A percentile compares a stretch with the other conserved stretches of the same genome.
These are phyloP conservation scores for Ageneiosus marmoratus DNA, from an alignment of 2,113 vertebrate genomes.

Conservation along the genomic window DNA sequence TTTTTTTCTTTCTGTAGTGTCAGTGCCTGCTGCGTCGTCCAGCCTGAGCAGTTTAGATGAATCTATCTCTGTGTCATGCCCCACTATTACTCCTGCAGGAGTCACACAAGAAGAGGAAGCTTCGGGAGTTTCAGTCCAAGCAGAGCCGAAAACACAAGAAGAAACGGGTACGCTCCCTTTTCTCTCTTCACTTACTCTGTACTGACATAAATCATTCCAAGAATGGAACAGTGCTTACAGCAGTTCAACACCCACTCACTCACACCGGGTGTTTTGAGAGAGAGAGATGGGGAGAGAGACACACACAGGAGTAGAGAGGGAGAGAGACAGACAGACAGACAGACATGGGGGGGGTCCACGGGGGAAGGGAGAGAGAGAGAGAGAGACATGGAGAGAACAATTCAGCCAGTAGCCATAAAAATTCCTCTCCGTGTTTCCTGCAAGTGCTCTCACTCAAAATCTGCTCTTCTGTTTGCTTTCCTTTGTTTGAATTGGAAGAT, in stretches of 20 bases:
- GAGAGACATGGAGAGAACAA: neutral
- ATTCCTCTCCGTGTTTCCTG: neutral
- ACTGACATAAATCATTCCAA: neutral
- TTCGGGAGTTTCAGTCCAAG: conserved; percentile 71
- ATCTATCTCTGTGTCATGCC: conserved; percentile 72
- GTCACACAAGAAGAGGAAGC: conserved; percentile 75
- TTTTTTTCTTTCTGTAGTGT: neutral
- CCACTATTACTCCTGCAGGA: conserved; percentile 59
- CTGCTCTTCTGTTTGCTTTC: conserved; percentile 12
- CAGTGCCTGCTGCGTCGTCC: conserved; percentile 62
- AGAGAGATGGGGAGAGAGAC: neutral
- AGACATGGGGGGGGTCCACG: too few species aligned
- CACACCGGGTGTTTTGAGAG: neutral
- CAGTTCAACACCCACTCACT: neutral
- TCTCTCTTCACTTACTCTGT: neutral
- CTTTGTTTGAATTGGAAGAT: conserved; percentile 31
- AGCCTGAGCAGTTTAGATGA: conserved; percentile 78
- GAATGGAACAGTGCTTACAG: conserved; percentile 2
- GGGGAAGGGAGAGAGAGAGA: too few species aligned
- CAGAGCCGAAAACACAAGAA: conserved; percentile 75
- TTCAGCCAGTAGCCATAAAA: conserved; percentile 18
- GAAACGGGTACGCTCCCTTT: conserved; percentile 70
- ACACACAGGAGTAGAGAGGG: neutral
- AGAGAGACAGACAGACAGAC: neutral
- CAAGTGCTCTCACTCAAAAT: neutral